Evolutionary conservation across 1,140 invertebrate genomes (phyloP), one percentile per base, ranked within the genome.

Genomic region (Bombus confusus): DNA sequence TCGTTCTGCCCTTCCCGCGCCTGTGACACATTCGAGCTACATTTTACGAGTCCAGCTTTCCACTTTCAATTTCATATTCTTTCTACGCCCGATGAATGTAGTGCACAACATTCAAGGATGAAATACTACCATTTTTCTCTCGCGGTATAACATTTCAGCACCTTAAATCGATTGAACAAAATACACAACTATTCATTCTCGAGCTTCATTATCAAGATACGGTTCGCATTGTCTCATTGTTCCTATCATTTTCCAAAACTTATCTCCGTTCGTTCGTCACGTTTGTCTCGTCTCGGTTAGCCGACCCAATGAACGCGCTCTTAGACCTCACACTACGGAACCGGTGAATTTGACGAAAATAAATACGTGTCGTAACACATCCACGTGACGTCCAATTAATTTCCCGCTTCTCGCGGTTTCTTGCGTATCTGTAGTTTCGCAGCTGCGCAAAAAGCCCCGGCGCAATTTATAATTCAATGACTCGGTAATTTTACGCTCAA

Each of bases 361-460:
- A 88, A 88, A 83, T 73, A 80, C 15, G 37, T 0, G 37, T 52
- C 59, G 41, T 12, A 82, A 82, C 37, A 80, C 43, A n/a, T 0
- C 37, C 73, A 64, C 74, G 59, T 77, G 79, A 31, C 66, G 62
- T 64, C 41, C 66, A 88, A 88, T 88, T 88, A 88, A 79, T 81
- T 43, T 47, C 57, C 64, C 64, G n/a, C 28, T 15, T 8, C 31
- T 10, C 39, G 43, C 3, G 41, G n/a, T 76, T 76, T 25, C 25
- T 52, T 57, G 34, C 73, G 28, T 76, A 52, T 57, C 34, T 12
- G 5, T 22, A n/a, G 71, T 64, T 34, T 47, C 69, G 15, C 39
- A 12, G 41, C 4, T 10, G n/a, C 31, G 41, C 28, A 31, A 68
- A 77, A 83, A 68, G 34, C 73, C 4, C 6, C 66, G 15, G 28